Evolutionary conservation across 1,140 invertebrate genomes (phyloP).

Genomic region (Belonocnema kinseyi): DNA sequence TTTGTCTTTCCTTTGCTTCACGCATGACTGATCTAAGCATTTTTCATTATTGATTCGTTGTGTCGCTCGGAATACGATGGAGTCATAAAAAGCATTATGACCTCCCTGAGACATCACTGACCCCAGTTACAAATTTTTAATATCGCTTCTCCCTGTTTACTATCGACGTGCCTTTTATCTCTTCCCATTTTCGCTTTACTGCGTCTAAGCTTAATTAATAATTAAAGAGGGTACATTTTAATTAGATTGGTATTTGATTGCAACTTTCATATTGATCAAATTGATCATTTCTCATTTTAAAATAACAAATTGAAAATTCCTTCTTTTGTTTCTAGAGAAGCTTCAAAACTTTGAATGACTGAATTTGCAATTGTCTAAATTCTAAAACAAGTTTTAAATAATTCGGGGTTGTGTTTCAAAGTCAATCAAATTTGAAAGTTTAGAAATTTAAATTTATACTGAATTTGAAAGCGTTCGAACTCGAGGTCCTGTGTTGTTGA

Average conservation of each 20-base stretch:
- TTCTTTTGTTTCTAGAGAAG: neutral
- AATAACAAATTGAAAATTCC: neutral
- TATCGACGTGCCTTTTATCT: conserved; percentile 28
- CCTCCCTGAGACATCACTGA: conserved; percentile 22
- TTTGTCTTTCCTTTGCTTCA: conserved; percentile 20
- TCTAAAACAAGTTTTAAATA: too few relatives aligned
- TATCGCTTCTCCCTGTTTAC: conserved; percentile 25
- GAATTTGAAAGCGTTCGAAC: too few relatives aligned
- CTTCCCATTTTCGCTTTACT: conserved; percentile 22
- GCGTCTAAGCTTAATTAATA: conserved; percentile 24
- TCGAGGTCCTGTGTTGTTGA: too few relatives aligned
- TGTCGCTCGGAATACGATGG: conserved; percentile 33
- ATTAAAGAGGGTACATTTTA: conserved; percentile 18
- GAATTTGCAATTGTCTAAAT: too few relatives aligned
- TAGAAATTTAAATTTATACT: too few relatives aligned
- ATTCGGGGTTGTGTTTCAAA: too few relatives aligned
- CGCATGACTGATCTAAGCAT: conserved; percentile 32
- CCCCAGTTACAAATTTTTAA: conserved; percentile 26
- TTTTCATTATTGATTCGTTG: conserved; percentile 34
- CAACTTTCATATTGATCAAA: neutral
- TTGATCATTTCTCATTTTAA: neutral
- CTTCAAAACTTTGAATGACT: neutral
- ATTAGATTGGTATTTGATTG: conserved; percentile 12
- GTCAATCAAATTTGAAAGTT: too few relatives aligned
- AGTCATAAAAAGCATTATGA: conserved; percentile 30